Base-by-base conservation (phyloP, 2,888 invertebrate species). In the Periphyllus acericola region DNA sequence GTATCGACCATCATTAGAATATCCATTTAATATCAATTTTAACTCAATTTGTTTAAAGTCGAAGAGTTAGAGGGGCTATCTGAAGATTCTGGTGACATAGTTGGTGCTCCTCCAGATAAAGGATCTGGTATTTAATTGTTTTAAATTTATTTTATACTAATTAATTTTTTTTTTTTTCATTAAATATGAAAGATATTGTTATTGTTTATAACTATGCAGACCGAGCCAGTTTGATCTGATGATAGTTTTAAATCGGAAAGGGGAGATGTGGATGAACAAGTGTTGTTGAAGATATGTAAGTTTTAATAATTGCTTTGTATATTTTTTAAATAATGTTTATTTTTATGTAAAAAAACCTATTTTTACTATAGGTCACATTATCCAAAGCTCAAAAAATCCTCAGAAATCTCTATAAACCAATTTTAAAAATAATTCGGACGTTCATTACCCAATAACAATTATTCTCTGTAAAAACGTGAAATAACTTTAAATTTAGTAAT, bases 361-460 rank as follows among this genome's bases (percentile, higher is more conserved):
- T 60, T 14, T n/a, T 29, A 29, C 76, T 68, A 29, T 79, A 87
- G 87, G 34, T 40, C 60, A 0, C 90, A 90, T 89, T 91, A 91
- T 86, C 90, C 91, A 72, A 91, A 90, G 88, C 78, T 89, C 60
- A 60, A 60, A 89, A 91, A 91, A 89, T 89, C 91, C 29, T 90
- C 91, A 11, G 89, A 90, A 40, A 90, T 91, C 84, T 90, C 91
- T 84, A 92, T 93, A 89, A 94, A 94, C 91, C 93, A n/a, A n/a
- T n/a, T n/a, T n/a, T n/a, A n/a, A n/a, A n/a, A n/a, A n/a, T n/a
- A n/a, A n/a, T n/a, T n/a, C n/a, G n/a, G n/a, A n/a, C n/a, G n/a
- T n/a, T n/a, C n/a, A n/a, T n/a, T n/a, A n/a, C n/a, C n/a, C n/a
- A n/a, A n/a, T n/a, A n/a, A n/a, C n/a, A n/a, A n/a, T n/a, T n/a